Evolutionary conservation across 2,888 invertebrate genomes (phyloP).

Genomic region (Sarcophaga variegata): DNA sequence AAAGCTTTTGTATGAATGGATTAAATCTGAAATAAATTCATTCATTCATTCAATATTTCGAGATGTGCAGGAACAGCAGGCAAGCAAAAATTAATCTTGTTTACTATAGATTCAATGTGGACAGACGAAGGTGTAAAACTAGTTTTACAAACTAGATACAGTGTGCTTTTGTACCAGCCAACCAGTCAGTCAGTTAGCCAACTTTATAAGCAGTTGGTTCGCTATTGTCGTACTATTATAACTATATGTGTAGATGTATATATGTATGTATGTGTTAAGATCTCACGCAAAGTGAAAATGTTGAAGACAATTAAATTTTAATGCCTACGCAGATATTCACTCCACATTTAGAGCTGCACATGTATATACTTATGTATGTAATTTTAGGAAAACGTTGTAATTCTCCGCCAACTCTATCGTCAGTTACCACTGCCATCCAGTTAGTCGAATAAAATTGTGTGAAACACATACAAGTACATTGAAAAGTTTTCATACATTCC

Average conservation of each 20-base stretch:
- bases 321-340: slow-evolving; percentile 59
- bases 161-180: slow-evolving; percentile 30
- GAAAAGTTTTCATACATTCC: too few relatives aligned
- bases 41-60: slow-evolving; percentile 54
- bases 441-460: too few relatives aligned
- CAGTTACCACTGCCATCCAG: not conserved
- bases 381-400: not conserved
- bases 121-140: slow-evolving; percentile 35
- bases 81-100: slow-evolving; percentile 31
- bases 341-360: not conserved
- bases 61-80: slow-evolving; percentile 51
- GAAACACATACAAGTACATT: too few relatives aligned
- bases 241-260: not conserved
- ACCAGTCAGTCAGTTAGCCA: slow-evolving; percentile 28
- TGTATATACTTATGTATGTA: not conserved
- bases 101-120: slow-evolving; percentile 20
- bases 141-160: slow-evolving; percentile 59
- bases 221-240: slow-evolving; percentile 50
- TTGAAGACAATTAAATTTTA: slow-evolving; percentile 63
- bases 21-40: slow-evolving; percentile 52
- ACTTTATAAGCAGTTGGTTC: slow-evolving; percentile 55
- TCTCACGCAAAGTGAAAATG: slow-evolving; percentile 65
- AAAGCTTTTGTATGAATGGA: slow-evolving; percentile 58
- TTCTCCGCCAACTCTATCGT: slow-evolving; percentile 2
- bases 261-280: slow-evolving; percentile 44